Conservation (phyloP, 2,888 invertebrate species). For the Oligia strigilis region DNA sequence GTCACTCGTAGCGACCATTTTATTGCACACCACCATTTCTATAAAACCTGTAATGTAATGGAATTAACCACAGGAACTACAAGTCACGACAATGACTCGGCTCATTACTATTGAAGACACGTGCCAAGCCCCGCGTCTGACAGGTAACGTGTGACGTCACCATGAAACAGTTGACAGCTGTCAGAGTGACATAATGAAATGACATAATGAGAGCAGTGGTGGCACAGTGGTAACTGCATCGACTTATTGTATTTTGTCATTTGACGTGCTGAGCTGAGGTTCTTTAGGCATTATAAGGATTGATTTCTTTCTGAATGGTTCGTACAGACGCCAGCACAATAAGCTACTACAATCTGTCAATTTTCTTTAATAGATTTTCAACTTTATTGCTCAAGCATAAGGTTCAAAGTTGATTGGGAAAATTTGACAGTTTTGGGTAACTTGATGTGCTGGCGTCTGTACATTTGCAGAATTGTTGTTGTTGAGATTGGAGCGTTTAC, state of each 20-base stretch:
- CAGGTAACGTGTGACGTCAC: conserved; percentile 5
- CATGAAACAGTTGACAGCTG: conserved; percentile 49
- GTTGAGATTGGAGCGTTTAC: too few relatives aligned
- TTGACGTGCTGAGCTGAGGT: background rate
- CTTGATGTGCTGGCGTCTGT: too few relatives aligned
- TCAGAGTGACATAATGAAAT: conserved; percentile 29
- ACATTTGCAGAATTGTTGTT: too few relatives aligned
- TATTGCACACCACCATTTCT: background rate
- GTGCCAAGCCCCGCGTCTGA: conserved; percentile 15
- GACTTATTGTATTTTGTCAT: background rate
- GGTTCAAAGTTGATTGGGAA: too few relatives aligned
- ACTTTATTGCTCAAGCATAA: too few relatives aligned
- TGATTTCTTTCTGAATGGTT: background rate
- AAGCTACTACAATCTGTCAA: too few relatives aligned
- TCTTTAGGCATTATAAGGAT: background rate
- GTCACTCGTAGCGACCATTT: background rate
- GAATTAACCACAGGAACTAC: conserved; percentile 28
- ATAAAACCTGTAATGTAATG: conserved; percentile 11
- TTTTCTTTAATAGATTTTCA: too few relatives aligned
- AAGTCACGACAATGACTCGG: conserved; percentile 42
- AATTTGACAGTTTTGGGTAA: too few relatives aligned
- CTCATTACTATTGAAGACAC: conserved; percentile 38
- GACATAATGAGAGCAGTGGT: conserved; percentile 5
- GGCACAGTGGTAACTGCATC: background rate
- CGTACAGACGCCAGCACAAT: too few relatives aligned